Evolutionary conservation across 37 sponge, comb jelly and placozoan genomes (phyloP), one percentile per base, ranked within the genome.

Genomic region (Ianthella basta): DNA sequence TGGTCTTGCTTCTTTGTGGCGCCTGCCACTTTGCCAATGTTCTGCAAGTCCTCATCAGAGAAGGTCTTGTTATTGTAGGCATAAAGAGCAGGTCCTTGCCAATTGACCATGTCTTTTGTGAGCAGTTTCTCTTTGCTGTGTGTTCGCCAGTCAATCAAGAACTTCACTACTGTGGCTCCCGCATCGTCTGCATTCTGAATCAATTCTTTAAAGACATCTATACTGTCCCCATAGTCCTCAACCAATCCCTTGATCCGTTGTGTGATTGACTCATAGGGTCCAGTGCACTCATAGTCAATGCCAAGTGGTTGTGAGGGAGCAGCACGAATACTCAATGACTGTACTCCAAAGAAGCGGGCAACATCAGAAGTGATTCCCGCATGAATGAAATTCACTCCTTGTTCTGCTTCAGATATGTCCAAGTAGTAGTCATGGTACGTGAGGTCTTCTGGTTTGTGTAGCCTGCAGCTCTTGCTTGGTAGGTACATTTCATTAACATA

Each of bases 121-220:
- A 95, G 34, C 24, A 95, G 59, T 23, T 75, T 75, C 21, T 24
- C 38, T 32, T 12, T 35, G 24, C 79, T 64, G 29, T 27, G 55
- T 36, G n/a, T 32, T 13, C 87, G 64, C 92, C 92, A 90, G 60
- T 92, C 90, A 55, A 95, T 74, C n/a, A 95, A 81, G 81, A 95
- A 90, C 79, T 89, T 90, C 21, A 95, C 85, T 56, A 84, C 80
- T n/a, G 81, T 87, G 5, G 96, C 96, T 72, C 72, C 72, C 20
- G 96, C 96, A 90, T 95, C 96, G 83, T 95, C 96, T 60, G 96
- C 96, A 92, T 95, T 95, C 79, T 95, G 96, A 44, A 92, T 87
- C 13, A 95, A 70, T 66, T 95, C 96, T 53, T 95, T 95, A 68
- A 95, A 92, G 35, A 95, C 87, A 77, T 89, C 92, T 59, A 87